phyloP scores from a whole-genome alignment of 2,113 vertebrate species.

The Dipodomys merriami region DNA sequence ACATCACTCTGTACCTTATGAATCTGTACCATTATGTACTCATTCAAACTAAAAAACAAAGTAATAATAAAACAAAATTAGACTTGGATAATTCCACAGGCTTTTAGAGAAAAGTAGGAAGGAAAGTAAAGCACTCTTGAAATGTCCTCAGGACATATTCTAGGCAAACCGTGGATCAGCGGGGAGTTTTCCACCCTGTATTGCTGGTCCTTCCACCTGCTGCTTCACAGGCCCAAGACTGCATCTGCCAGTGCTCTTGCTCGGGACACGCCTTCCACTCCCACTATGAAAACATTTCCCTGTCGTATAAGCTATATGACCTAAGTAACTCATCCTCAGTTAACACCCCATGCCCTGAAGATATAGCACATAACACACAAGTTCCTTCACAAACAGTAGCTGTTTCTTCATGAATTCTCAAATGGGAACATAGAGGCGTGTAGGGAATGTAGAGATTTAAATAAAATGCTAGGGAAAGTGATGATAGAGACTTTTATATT shows the following conservation, averaged over 20 bases:
- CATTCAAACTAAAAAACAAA: too few species aligned
- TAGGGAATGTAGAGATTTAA: background rate
- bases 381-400: background rate
- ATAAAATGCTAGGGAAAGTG: background rate
- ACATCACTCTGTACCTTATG: background rate
- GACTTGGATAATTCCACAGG: background rate
- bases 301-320: background rate
- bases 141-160: background rate
- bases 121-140: background rate
- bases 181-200: background rate
- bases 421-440: background rate
- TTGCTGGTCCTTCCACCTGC: background rate
- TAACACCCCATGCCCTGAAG: background rate
- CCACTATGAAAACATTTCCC: background rate
- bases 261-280: background rate
- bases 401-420: background rate
- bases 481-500: background rate
- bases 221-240: background rate
- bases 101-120: background rate
- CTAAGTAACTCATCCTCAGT: background rate
- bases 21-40: background rate
- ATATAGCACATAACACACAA: background rate
- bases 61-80: background rate
- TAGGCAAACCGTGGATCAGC: background rate
- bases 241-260: background rate